These are phyloP conservation scores for Perithous albicinctus DNA, from an alignment of 2,888 invertebrate species.

Conservation along the genomic window DNA sequence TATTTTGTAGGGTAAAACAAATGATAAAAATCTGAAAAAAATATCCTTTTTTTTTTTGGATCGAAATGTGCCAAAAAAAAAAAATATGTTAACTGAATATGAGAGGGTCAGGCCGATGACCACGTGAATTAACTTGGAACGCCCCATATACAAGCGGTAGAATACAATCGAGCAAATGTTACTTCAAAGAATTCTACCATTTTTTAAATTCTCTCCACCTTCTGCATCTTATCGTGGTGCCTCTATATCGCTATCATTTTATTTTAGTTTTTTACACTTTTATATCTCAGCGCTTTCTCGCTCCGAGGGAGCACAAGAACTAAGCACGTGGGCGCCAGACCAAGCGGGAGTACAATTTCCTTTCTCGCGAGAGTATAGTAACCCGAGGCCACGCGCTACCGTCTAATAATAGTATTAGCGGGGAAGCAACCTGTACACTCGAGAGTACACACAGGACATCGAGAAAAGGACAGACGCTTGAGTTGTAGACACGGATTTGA, in stretches of 20 bases:
- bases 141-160: too few species aligned
- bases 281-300: background rate
- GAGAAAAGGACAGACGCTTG: constrained; percentile 26
- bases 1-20: too few species aligned
- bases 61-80: too few species aligned
- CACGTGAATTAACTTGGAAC: too few species aligned
- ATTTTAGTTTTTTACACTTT: constrained; percentile 30
- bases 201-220: too few species aligned
- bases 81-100: background rate
- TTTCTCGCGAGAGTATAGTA: constrained; percentile 45
- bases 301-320: background rate
- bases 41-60: too few species aligned
- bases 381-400: constrained; percentile 50
- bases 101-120: too few species aligned
- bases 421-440: constrained; percentile 46
- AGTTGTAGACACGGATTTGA: constrained; percentile 9
- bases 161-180: too few species aligned
- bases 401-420: constrained; percentile 60
- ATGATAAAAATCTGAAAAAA: too few species aligned
- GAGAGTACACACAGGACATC: constrained; percentile 22
- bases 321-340: constrained; percentile 45
- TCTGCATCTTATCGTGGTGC: background rate
- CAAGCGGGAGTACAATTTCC: constrained; percentile 56
- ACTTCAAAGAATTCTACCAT: too few species aligned
- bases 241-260: constrained; percentile 14